Conservation (phyloP, 2,888 invertebrate species). For the Anorthoa munda region DNA sequence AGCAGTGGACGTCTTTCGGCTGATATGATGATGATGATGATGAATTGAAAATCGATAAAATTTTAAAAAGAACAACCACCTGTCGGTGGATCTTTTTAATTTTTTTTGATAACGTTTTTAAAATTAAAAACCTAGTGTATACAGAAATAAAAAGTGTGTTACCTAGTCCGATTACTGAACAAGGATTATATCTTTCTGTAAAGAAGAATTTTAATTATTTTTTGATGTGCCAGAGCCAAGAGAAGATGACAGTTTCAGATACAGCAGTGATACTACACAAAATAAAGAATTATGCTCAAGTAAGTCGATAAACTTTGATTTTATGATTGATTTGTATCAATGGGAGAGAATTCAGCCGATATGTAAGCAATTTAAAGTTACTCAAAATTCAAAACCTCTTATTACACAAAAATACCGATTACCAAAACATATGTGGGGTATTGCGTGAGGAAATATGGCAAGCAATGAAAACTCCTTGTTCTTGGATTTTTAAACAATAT, state of each 20-base stretch:
- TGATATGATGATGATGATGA: too few species aligned
- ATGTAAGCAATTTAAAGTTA: slow-evolving; percentile 38
- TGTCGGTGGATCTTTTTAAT: too few species aligned
- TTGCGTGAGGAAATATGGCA: slow-evolving; percentile 8
- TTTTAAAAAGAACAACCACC: too few species aligned
- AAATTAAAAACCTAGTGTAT: slow-evolving; percentile 20
- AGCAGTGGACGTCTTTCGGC: too few species aligned
- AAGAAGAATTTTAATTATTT: slow-evolving; percentile 12
- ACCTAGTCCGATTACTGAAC: slow-evolving; percentile 13
- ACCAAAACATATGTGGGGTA: slow-evolving; percentile 2
- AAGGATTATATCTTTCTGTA: slow-evolving; percentile 14
- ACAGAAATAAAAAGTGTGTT: slow-evolving; percentile 16
- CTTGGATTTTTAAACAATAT: slow-evolving; percentile 6
- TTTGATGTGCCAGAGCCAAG: slow-evolving; percentile 6
- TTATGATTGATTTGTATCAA: slow-evolving; percentile 38
- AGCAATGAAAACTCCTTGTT: slow-evolving; percentile 6
- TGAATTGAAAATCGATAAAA: too few species aligned
- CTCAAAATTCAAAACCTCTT: slow-evolving; percentile 28
- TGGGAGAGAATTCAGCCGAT: slow-evolving; percentile 39
- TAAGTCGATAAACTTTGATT: slow-evolving; percentile 16
- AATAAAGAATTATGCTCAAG: slow-evolving; percentile 12
- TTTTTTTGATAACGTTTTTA: too few species aligned
- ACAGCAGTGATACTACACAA: slow-evolving; percentile 20
- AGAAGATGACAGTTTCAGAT: slow-evolving; percentile 6
- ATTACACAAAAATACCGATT: slow-evolving; percentile 21